These are phyloP conservation scores for Entosphenus tridentatus DNA, from an alignment of 2,113 vertebrate genomes.

Conservation along the genomic window DNA sequence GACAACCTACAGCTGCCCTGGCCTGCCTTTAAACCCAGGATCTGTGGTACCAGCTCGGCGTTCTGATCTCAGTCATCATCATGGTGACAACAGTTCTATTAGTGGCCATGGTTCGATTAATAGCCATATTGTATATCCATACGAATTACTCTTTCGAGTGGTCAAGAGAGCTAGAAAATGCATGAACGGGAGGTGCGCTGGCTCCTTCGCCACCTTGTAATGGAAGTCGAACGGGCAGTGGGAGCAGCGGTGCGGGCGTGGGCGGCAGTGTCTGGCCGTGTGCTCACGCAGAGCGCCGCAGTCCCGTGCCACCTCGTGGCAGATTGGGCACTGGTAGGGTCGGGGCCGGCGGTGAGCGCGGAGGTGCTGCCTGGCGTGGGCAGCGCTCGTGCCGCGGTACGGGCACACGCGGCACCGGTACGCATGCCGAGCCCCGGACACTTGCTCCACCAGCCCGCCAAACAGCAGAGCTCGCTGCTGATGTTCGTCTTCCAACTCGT, in stretches of 20 bases:
- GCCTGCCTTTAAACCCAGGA: too few relatives aligned
- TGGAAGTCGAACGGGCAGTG: conserved; percentile 56
- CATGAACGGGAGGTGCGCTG: too few relatives aligned
- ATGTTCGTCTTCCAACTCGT: too few relatives aligned
- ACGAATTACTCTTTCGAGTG: too few relatives aligned
- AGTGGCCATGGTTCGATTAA: too few relatives aligned
- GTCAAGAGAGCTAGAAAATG: too few relatives aligned
- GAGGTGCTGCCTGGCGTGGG: conserved; percentile 85
- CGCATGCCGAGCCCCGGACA: conserved; percentile 41
- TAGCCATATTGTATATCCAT: too few relatives aligned
- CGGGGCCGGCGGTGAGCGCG: conserved; percentile 63
- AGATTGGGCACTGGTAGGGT: conserved; percentile 93
- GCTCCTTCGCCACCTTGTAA: conserved; percentile 43
- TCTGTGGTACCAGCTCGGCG: too few relatives aligned
- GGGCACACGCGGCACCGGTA: conserved; percentile 73
- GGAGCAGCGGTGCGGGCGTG: conserved; percentile 61
- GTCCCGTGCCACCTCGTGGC: conserved; percentile 55
- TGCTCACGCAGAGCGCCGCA: conserved; percentile 70
- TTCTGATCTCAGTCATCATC: too few relatives aligned
- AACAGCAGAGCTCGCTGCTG: too few relatives aligned
- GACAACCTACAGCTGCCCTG: too few relatives aligned
- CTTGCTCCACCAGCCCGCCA: conserved; percentile 45
- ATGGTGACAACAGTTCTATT: too few relatives aligned
- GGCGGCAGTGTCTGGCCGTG: conserved; percentile 89
- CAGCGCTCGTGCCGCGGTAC: conserved; percentile 75